phyloP scores from a whole-genome alignment of 2,888 invertebrate species.

The Branchellion lobata region DNA sequence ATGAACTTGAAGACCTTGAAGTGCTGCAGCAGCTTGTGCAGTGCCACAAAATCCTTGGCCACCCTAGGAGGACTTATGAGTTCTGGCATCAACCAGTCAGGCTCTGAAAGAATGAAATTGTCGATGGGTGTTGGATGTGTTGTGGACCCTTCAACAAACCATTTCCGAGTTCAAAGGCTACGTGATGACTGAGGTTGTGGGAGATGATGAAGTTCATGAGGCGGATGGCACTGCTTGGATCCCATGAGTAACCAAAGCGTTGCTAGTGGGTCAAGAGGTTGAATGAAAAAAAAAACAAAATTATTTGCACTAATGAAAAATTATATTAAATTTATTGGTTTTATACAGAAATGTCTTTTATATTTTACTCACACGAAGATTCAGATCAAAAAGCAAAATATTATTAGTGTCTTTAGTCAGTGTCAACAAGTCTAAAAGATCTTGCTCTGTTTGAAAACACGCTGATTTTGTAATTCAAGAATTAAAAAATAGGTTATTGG shows the following conservation, averaged over 20 bases:
- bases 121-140: not conserved
- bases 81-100: conserved; percentile 13
- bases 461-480: not conserved
- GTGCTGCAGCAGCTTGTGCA: conserved; percentile 43
- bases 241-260: conserved; percentile 69
- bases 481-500: not conserved
- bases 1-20: conserved; percentile 44
- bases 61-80: conserved; percentile 47
- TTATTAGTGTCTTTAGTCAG: conserved; percentile 62
- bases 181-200: conserved; percentile 60
- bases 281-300: no score
- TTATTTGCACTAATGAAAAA: no score
- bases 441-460: conserved; percentile 29
- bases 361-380: conserved; percentile 65
- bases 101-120: conserved; percentile 32
- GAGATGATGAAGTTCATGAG: conserved; percentile 69
- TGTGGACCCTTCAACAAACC: conserved; percentile 51
- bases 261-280: no score
- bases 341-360: no score
- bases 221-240: conserved; percentile 70
- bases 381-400: conserved; percentile 72
- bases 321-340: no score
- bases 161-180: conserved; percentile 60
- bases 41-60: conserved; percentile 48
- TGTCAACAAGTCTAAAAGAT: conserved; percentile 42